Conservation (phyloP, 2,888 invertebrate species). For the Pseudoips prasinana region DNA sequence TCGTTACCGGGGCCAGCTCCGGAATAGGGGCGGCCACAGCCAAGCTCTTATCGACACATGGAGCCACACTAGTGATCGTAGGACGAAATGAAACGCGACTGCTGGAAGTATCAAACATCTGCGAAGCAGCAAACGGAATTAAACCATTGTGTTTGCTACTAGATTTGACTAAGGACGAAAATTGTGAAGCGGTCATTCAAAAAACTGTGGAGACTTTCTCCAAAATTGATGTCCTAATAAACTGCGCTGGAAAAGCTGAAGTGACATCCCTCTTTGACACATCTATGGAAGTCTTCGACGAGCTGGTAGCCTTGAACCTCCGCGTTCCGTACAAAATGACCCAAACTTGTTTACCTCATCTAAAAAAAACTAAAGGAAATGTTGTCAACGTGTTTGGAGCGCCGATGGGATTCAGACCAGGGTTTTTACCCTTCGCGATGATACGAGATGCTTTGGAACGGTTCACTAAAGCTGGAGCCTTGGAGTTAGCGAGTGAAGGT, state of each 20-base stretch:
- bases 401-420: constrained; percentile 47
- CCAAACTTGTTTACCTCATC: constrained; percentile 48
- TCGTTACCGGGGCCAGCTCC: constrained; percentile 60
- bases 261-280: constrained; percentile 54
- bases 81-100: constrained; percentile 53
- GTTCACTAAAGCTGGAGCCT: constrained; percentile 52
- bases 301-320: constrained; percentile 50
- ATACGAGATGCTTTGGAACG: constrained; percentile 50
- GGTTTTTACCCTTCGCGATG: constrained; percentile 51
- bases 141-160: constrained; percentile 47
- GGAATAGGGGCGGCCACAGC: constrained; percentile 62
- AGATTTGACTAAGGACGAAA: constrained; percentile 46
- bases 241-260: constrained; percentile 52
- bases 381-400: constrained; percentile 55
- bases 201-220: constrained; percentile 48
- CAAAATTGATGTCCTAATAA: constrained; percentile 51
- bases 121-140: constrained; percentile 39
- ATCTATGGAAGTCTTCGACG: constrained; percentile 52
- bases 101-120: constrained; percentile 41
- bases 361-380: constrained; percentile 53
- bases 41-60: constrained; percentile 49
- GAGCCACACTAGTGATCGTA: constrained; percentile 47
- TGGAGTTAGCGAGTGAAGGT: constrained; percentile 54
- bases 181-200: constrained; percentile 50
- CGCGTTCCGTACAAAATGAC: constrained; percentile 56